phyloP scores from a whole-genome alignment of 1,140 invertebrate genomes.

The Nylanderia fulva region DNA sequence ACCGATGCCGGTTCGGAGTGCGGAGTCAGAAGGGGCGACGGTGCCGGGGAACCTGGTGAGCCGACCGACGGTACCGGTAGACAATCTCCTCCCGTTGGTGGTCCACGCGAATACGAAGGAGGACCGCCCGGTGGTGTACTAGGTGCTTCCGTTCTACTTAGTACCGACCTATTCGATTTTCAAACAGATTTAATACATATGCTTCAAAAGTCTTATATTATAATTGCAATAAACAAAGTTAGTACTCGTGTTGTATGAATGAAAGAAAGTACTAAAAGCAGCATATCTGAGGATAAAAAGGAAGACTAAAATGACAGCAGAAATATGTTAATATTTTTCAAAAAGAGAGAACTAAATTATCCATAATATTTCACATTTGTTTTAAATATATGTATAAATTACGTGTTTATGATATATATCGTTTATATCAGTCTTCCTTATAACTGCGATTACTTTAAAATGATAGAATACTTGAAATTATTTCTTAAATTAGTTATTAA shows the following conservation, averaged over 20 bases:
- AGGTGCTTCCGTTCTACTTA: conserved; percentile 83
- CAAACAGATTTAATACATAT: conserved; percentile 42
- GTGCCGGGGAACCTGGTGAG: conserved; percentile 91
- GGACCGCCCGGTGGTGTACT: conserved; percentile 87
- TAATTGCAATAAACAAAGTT: not conserved
- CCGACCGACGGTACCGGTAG: conserved; percentile 89
- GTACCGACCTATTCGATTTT: conserved; percentile 72
- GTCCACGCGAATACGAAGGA: conserved; percentile 89
- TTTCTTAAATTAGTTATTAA: too few species aligned
- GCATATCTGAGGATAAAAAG: not conserved
- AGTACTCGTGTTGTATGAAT: not conserved
- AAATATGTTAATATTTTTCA: not conserved
- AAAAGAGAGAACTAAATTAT: not conserved
- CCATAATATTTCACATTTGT: not conserved
- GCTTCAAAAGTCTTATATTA: not conserved
- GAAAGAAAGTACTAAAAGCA: conserved; percentile 11
- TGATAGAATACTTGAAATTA: conserved; percentile 2
- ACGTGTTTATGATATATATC: not conserved
- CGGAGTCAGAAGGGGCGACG: conserved; percentile 92
- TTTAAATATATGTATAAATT: not conserved
- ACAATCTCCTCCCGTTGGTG: conserved; percentile 86
- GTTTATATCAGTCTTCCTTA: not conserved
- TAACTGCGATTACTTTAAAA: not conserved
- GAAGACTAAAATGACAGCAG: not conserved
- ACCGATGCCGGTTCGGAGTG: conserved; percentile 92